Base-by-base conservation (phyloP, 2,888 invertebrate genomes). In the Drepana falcataria region DNA sequence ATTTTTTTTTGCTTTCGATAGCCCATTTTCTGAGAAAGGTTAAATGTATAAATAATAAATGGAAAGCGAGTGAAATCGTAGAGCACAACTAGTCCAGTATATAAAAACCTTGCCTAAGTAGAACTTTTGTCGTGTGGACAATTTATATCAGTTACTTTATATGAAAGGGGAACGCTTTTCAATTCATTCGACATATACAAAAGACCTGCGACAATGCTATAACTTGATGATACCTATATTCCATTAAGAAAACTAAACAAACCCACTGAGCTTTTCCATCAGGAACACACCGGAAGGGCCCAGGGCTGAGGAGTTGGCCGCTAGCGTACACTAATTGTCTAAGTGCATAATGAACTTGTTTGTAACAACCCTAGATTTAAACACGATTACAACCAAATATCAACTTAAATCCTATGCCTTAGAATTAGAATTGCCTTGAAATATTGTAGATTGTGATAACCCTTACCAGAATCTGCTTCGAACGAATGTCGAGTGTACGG, bases 331-430 rank as follows among this genome's bases (percentile, higher is more conserved):
- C 81, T 89, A 87, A 89, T 89, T 89, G 87, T 88, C 81, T 88
- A 89, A 89, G 89, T 89, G 87, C 79, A 87, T 89, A 89, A 89
- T 87, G 81, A 88, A 87, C 87, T 87, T 87, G 77, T 87, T 83
- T 78, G 77, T 73, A 76, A 75, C 82, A 85, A 75, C 85, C 85
- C 82, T 85, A 73, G 67, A 65, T 65, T 55, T 66, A 65, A 73
- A 67, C 76, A 75, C 67, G 66, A 60, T 67, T 64, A 53, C 44
- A 52, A 51, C 48, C 51, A 44, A 61, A 73, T 64, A 53, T 55
- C 53, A 63, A 73, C 75, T 69, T 67, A 73, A 72, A 54, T 47
- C 37, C 57, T 54, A 56, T 51, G 49, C 41, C 52, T 60, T 61
- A 57, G 51, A 59, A 57, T 59, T 63, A 59, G 69, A 65, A 53